Percentiles rank a stretch among this genome's conserved stretches.
Conservation (phyloP, 2,888 invertebrate species). For the Noctua pronuba region DNA sequence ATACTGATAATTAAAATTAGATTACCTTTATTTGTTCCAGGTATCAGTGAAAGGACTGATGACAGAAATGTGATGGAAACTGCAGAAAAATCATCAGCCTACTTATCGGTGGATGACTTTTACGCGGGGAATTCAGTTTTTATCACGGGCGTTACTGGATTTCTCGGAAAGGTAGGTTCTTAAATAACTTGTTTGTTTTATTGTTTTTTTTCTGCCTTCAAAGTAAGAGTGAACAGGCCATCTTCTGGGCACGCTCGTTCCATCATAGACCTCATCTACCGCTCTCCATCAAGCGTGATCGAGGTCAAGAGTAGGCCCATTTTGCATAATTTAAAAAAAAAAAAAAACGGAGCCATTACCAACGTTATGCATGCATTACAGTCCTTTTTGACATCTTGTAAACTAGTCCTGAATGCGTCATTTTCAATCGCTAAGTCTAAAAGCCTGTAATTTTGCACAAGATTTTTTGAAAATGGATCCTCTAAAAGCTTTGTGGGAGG, state of each 20-base stretch:
- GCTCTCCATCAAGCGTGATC: no score
- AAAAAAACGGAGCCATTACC: neutral
- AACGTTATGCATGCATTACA: neutral
- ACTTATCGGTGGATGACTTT: constrained; percentile 64
- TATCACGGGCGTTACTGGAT: constrained; percentile 75
- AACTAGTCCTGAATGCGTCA: neutral
- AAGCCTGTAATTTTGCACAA: neutral
- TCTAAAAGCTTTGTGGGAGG: no score
- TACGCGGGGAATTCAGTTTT: constrained; percentile 74
- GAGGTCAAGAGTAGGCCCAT: no score
- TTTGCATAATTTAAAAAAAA: no score
- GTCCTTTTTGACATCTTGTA: neutral
- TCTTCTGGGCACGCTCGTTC: no score
- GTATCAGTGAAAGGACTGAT: neutral
- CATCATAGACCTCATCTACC: no score
- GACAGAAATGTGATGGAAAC: constrained; percentile 9
- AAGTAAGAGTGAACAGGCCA: no score
- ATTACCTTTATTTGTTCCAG: neutral
- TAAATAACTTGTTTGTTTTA: neutral
- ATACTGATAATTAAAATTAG: neutral
- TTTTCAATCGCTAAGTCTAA: neutral
- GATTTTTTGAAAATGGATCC: neutral
- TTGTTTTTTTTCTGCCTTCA: no score
- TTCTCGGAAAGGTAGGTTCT: constrained; percentile 71
- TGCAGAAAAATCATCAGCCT: neutral